phyloP scores from a whole-genome alignment of 2,797 vertebrate species.

The Hydrocynus forskahlii region DNA sequence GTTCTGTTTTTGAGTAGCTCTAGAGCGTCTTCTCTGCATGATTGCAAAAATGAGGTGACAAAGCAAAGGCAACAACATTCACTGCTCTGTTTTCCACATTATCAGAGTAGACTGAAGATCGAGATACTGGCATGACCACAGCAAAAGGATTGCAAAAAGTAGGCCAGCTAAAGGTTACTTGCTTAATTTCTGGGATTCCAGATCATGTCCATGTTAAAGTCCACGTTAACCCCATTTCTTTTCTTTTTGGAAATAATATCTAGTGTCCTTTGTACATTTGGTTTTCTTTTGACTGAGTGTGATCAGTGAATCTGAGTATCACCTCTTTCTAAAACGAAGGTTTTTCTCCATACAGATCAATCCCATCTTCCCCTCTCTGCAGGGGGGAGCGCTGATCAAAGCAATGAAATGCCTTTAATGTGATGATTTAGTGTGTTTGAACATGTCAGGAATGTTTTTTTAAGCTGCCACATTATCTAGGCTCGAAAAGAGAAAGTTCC shows the following conservation, averaged over 20 bases:
- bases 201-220: background rate
- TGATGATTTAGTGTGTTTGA: background rate
- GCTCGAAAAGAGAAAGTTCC: background rate
- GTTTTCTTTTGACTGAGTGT: background rate
- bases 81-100: constrained; percentile 4
- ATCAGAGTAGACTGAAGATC: constrained; percentile 4
- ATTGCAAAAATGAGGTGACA: constrained; percentile 35
- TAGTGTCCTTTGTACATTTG: background rate
- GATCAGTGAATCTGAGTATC: background rate
- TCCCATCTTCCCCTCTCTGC: constrained; percentile 17
- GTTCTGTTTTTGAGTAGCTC: constrained; percentile 27
- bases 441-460: constrained; percentile 18
- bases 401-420: constrained; percentile 11
- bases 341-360: constrained; percentile 20
- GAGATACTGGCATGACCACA: background rate
- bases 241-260: background rate
- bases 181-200: constrained; percentile 10
- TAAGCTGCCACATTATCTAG: constrained; percentile 15
- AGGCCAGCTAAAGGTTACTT: constrained; percentile 27
- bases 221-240: background rate
- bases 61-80: constrained; percentile 1
- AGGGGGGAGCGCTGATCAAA: constrained; percentile 19
- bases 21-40: constrained; percentile 31
- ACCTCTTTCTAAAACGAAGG: background rate
- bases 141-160: constrained; percentile 2